Evolutionary conservation across 2,888 invertebrate species (phyloP), one percentile per base, ranked within the genome.

Genomic region (Terebella lapidaria): DNA sequence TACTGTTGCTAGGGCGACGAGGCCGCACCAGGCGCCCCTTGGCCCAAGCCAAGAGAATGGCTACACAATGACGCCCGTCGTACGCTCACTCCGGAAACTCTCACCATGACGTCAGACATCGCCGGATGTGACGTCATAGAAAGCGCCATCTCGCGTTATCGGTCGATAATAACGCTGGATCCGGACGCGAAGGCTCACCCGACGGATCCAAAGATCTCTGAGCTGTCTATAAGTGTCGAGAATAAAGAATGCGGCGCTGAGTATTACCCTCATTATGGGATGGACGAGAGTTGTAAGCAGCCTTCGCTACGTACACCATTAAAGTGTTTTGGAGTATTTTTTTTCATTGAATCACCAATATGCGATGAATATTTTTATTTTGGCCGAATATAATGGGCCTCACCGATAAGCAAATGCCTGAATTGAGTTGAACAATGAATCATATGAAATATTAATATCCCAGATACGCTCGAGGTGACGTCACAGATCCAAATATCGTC

Each of bases 11-110:
- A 75, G 75, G 75, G 75, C 51, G 54, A 67, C 25, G 52, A 63
- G n/a, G 65, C 74, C 29, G 56, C 67, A 3, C 75, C 75, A 1
- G 76, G 76, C n/a, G 65, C 72, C 15, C 74, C 75, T 55, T 77
- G 76, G 76, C 76, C 76, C 2, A 53, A 68, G 55, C 76, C 76
- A 5, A 68, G 67, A 51, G 42, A 58, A 45, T 72, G 71, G 71
- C 54, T 59, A 3, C 47, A 62, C 3, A 61, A 62, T 1, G n/a
- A 58, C 2, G 35, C 54, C 2, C 27, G 64, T 5, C 54, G 70
- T 20, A 69, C 69, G 5, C 10, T 74, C n/a, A 62, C 73, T 53
- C 66, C 69, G 0, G 51, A 47, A 26, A 56, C 53, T 2, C 73
- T 75, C 53, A 52, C 61, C 28, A 60, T 75, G 28, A 56, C 57